Percentiles rank a stretch among this genome's conserved stretches.
Conservation (phyloP, 2,113 vertebrate species). For the Chrysemys picta region DNA sequence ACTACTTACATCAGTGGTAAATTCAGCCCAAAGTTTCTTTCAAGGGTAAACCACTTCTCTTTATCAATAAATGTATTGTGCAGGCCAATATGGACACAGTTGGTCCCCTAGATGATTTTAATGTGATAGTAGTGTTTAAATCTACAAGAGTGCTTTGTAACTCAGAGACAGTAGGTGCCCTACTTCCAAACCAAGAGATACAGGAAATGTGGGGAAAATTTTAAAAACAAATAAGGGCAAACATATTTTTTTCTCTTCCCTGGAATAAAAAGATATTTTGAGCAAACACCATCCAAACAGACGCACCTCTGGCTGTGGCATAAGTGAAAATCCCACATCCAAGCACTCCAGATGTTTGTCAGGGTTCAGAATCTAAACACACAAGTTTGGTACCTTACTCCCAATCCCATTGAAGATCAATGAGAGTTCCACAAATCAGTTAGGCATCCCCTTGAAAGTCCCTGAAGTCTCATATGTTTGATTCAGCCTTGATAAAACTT, state of each 20-base stretch:
- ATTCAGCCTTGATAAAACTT: neutral
- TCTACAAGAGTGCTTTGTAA: neutral
- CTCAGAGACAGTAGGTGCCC: neutral
- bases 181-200: neutral
- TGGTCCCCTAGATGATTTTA: neutral
- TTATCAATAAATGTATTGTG: neutral
- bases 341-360: neutral
- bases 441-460: neutral
- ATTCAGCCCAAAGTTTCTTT: neutral
- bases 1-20: neutral
- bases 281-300: neutral
- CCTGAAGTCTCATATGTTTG: too few species aligned
- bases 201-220: neutral
- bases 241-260: neutral
- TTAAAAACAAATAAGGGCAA: neutral
- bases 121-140: neutral
- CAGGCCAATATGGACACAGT: neutral
- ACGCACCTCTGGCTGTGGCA: too few species aligned
- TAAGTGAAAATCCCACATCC: too few species aligned
- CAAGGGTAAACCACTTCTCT: neutral
- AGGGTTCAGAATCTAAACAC: neutral
- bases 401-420: neutral
- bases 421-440: neutral
- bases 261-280: neutral
- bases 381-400: neutral